These are phyloP conservation scores for Cecropterus lyciades DNA, from an alignment of 1,140 invertebrate species.

Conservation along the genomic window DNA sequence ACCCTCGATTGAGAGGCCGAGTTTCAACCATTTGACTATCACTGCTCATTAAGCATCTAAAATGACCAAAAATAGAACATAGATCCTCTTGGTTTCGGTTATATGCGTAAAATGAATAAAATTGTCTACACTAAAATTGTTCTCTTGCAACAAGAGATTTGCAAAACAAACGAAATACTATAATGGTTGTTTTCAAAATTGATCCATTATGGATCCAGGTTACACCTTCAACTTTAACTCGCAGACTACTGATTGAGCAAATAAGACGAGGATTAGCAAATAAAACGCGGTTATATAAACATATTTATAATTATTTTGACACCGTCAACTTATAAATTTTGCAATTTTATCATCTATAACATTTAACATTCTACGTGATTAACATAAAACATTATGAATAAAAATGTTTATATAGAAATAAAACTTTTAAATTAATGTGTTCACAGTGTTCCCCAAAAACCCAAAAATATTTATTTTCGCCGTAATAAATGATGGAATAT, in stretches of 20 bases:
- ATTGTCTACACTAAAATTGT: too few relatives aligned
- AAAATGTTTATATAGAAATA: slow-evolving; percentile 32
- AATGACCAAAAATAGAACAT: too few relatives aligned
- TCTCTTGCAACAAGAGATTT: not conserved
- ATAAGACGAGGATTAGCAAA: slow-evolving; percentile 40
- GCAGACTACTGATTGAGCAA: not conserved
- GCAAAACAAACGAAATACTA: not conserved
- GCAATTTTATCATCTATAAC: slow-evolving; percentile 59
- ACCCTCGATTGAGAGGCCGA: too few relatives aligned
- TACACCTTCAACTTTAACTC: slow-evolving; percentile 4
- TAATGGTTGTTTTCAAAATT: slow-evolving; percentile 9
- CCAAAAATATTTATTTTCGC: slow-evolving; percentile 40
- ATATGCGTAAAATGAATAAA: too few relatives aligned
- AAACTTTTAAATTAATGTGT: slow-evolving; percentile 46
- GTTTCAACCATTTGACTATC: too few relatives aligned
- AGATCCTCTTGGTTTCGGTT: too few relatives aligned
- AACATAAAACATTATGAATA: slow-evolving; percentile 43
- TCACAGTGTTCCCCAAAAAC: slow-evolving; percentile 55
- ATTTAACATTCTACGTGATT: slow-evolving; percentile 64
- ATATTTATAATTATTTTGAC: slow-evolving; percentile 80
- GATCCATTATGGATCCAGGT: slow-evolving; percentile 13
- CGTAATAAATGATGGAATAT: slow-evolving; percentile 23
- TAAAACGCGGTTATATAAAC: slow-evolving; percentile 72
- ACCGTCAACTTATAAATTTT: slow-evolving; percentile 75
- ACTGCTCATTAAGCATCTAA: too few relatives aligned